These are phyloP conservation scores for Nephotettix cincticeps DNA, from an alignment of 1,140 invertebrate genomes.

Conservation along the genomic window DNA sequence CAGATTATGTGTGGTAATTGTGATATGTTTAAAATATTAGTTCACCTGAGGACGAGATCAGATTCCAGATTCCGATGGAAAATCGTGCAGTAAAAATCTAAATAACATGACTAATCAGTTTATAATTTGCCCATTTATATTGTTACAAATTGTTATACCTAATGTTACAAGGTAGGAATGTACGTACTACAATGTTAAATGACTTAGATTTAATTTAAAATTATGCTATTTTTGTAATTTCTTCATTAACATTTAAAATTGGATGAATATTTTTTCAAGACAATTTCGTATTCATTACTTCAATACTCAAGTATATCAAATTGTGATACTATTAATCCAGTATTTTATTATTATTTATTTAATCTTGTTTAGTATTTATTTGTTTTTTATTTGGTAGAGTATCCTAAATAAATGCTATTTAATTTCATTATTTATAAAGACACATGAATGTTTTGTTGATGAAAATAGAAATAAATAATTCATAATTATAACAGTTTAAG, in stretches of 20 bases:
- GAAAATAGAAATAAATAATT: conserved; percentile 19
- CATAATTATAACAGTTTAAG: not conserved
- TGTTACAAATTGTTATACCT: conserved; percentile 15
- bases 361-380: not conserved
- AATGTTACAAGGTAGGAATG: not conserved
- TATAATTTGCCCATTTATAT: not conserved
- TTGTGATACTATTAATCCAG: not conserved
- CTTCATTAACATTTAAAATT: too few species aligned
- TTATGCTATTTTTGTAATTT: not conserved
- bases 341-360: not conserved
- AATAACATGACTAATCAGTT: not conserved
- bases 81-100: too few species aligned
- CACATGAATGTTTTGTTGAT: conserved; percentile 7
- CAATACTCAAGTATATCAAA: not conserved
- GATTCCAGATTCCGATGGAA: too few species aligned
- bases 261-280: not conserved
- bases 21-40: not conserved
- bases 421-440: conserved; percentile 13
- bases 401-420: not conserved
- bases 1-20: too few species aligned
- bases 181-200: not conserved
- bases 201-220: not conserved
- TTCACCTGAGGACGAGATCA: too few species aligned
- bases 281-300: not conserved
- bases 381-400: not conserved